phyloP scores from a whole-genome alignment of 2,888 invertebrate species.

The Ichneumoninae sp. region DNA sequence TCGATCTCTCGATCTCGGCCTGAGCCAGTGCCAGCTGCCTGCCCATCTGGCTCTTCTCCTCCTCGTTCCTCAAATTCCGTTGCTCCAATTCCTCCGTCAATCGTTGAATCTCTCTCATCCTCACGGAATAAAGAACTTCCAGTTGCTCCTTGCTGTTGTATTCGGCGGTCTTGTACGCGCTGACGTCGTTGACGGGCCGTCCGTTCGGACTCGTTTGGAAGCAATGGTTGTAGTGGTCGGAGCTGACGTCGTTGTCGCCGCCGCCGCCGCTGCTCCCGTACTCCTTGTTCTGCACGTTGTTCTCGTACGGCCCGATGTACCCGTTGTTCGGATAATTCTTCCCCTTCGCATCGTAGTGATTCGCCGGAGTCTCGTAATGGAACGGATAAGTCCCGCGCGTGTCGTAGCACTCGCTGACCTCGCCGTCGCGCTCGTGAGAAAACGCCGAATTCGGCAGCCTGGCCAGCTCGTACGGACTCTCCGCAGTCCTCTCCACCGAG shows the following conservation, averaged over 20 bases:
- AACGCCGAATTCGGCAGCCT: constrained; percentile 72
- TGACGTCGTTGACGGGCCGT: constrained; percentile 72
- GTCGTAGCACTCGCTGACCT: constrained; percentile 70
- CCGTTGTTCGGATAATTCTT: constrained; percentile 77
- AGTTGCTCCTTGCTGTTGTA: constrained; percentile 83
- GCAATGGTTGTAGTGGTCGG: constrained; percentile 79
- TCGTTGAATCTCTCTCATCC: constrained; percentile 81
- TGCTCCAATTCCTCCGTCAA: constrained; percentile 77
- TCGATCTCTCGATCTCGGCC: constrained; percentile 87
- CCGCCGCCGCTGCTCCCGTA: constrained; percentile 74
- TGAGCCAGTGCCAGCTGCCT: constrained; percentile 86
- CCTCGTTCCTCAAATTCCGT: constrained; percentile 75
- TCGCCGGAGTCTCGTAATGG: constrained; percentile 79
- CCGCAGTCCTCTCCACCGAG: constrained; percentile 58
- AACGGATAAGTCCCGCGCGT: constrained; percentile 75
- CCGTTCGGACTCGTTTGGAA: constrained; percentile 78
- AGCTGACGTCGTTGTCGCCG: constrained; percentile 75
- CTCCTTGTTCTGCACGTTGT: constrained; percentile 72
- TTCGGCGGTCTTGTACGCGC: constrained; percentile 76
- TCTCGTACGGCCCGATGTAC: constrained; percentile 76
- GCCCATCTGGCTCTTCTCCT: constrained; percentile 84
- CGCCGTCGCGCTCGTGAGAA: constrained; percentile 68
- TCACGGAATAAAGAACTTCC: constrained; percentile 83
- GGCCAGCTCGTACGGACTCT: constrained; percentile 77
- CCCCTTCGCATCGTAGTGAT: constrained; percentile 76